These are phyloP conservation scores for Thripadectes ignobilis DNA, from an alignment of 2,797 vertebrate genomes.

Conservation along the genomic window DNA sequence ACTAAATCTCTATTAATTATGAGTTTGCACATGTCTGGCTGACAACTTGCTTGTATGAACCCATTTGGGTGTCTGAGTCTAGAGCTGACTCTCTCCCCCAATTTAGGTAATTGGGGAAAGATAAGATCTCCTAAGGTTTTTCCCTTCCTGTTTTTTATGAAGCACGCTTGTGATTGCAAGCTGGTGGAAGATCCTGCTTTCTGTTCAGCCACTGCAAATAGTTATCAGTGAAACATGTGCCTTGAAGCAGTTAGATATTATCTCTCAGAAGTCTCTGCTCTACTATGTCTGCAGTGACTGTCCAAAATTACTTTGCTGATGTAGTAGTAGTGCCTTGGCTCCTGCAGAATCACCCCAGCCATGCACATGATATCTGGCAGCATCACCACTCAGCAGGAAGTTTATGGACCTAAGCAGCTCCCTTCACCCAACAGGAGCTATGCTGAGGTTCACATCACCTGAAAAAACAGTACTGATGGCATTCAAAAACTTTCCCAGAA, in stretches of 20 bases:
- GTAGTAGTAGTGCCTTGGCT: neutral
- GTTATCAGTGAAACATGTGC: neutral
- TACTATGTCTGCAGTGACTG: neutral
- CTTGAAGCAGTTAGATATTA: neutral
- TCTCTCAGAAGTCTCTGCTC: neutral
- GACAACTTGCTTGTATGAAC: neutral
- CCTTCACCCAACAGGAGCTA: neutral
- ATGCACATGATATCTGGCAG: rapidly evolving
- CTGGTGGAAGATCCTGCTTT: neutral
- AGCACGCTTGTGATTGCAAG: neutral
- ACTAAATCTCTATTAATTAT: slow-evolving; percentile 17
- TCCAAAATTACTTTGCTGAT: neutral
- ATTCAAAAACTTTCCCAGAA: neutral
- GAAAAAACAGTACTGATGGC: neutral
- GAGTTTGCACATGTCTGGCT: slow-evolving; percentile 8
- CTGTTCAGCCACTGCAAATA: neutral
- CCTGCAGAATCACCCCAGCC: neutral
- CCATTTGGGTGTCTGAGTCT: neutral
- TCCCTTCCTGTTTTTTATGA: neutral
- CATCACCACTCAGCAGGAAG: neutral
- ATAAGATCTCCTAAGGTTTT: neutral
- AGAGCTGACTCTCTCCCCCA: neutral
- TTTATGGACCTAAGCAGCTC: neutral
- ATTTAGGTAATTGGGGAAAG: neutral
- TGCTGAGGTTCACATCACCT: neutral